phyloP scores from a whole-genome alignment of 2,888 invertebrate species.

The Melipona beecheii region DNA sequence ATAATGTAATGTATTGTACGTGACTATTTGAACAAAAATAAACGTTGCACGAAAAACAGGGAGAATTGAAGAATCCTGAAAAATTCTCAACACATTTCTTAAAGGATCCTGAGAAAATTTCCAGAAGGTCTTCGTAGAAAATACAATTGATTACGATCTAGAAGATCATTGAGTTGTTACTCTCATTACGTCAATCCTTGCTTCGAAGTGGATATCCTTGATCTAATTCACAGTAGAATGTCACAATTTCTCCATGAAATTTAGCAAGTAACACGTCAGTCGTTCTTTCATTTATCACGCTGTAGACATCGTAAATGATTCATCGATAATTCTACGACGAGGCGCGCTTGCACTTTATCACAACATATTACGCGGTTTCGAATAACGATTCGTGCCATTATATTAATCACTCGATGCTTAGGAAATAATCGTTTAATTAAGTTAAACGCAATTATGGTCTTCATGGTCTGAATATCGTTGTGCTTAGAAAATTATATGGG shows the following conservation, averaged over 20 bases:
- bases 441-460: not conserved
- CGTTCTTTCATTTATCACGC: not conserved
- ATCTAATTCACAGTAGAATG: constrained; percentile 51
- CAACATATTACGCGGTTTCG: constrained; percentile 3
- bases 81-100: not conserved
- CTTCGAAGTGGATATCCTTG: constrained; percentile 55
- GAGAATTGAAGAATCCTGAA: not conserved
- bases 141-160: constrained; percentile 12
- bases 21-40: constrained; percentile 53
- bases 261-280: constrained; percentile 2
- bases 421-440: constrained; percentile 24
- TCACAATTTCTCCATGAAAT: constrained; percentile 29
- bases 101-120: not conserved
- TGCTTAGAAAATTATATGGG: not conserved
- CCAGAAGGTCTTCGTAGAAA: too few relatives aligned
- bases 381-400: constrained; percentile 25
- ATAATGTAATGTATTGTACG: constrained; percentile 15
- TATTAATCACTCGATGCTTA: not conserved
- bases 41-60: constrained; percentile 20
- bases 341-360: not conserved
- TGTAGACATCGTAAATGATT: not conserved
- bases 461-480: constrained; percentile 32
- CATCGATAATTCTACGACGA: not conserved
- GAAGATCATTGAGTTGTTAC: constrained; percentile 29
- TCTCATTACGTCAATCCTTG: constrained; percentile 30